phyloP scores from a whole-genome alignment of 2,113 vertebrate genomes.

The Synodontis membranacea region DNA sequence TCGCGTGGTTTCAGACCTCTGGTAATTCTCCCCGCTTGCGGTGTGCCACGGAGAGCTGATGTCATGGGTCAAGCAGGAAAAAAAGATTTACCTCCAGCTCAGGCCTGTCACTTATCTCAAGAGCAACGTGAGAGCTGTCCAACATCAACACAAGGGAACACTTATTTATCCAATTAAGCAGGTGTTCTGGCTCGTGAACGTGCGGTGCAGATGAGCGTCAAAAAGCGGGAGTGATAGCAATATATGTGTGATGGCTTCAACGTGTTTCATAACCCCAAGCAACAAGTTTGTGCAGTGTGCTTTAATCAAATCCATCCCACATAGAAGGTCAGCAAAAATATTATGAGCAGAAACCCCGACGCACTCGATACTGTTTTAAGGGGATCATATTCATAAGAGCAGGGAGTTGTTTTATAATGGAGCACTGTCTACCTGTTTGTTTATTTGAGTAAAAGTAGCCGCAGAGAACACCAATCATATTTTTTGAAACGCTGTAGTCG shows the following conservation, averaged over 20 bases:
- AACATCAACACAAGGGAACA: slow-evolving; percentile 44
- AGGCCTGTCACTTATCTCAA: slow-evolving; percentile 17
- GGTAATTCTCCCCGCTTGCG: not conserved
- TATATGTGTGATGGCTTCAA: slow-evolving; percentile 40
- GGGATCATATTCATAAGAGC: slow-evolving; percentile 15
- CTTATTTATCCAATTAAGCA: slow-evolving; percentile 41
- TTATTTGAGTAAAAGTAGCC: slow-evolving; percentile 47
- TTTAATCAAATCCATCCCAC: slow-evolving; percentile 43
- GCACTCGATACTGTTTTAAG: slow-evolving; percentile 36
- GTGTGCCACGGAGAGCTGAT: slow-evolving; percentile 18
- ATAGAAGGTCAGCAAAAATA: slow-evolving; percentile 45
- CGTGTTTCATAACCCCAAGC: slow-evolving; percentile 39
- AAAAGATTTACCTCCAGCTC: slow-evolving; percentile 30
- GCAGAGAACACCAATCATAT: slow-evolving; percentile 9
- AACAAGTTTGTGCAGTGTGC: slow-evolving; percentile 36
- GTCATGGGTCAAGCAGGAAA: slow-evolving; percentile 13
- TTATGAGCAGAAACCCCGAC: slow-evolving; percentile 16
- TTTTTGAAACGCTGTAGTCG: not conserved
- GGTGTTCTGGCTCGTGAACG: slow-evolving; percentile 38
- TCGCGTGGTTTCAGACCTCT: not conserved
- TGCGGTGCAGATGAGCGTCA: slow-evolving; percentile 2
- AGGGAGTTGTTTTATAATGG: slow-evolving; percentile 45
- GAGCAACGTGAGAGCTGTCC: slow-evolving; percentile 30
- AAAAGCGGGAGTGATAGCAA: slow-evolving; percentile 25
- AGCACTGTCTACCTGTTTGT: slow-evolving; percentile 34